These are phyloP conservation scores for Tragulus kanchil DNA, from an alignment of 2,113 vertebrate genomes.

Conservation along the genomic window DNA sequence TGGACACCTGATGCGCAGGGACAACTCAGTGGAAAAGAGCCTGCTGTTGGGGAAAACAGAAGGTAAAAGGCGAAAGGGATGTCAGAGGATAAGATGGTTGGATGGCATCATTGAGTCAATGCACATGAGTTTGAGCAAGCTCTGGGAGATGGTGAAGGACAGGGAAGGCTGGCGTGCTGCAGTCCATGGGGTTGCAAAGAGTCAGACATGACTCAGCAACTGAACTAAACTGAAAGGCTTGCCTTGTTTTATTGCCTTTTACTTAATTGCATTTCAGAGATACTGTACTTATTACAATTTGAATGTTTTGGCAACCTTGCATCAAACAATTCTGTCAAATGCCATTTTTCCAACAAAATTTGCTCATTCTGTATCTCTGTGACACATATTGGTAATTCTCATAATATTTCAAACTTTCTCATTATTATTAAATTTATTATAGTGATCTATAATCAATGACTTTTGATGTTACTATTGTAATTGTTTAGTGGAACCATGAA, in stretches of 20 bases:
- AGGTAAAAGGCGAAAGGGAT: too few species aligned
- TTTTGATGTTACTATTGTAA: not conserved
- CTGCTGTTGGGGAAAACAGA: too few species aligned
- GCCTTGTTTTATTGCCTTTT: not conserved
- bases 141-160: too few species aligned
- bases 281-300: not conserved
- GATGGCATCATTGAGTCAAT: too few species aligned
- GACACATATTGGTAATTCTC: not conserved
- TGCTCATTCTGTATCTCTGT: not conserved
- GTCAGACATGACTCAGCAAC: too few species aligned
- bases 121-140: too few species aligned
- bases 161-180: too few species aligned
- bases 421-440: not conserved
- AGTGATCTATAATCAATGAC: not conserved
- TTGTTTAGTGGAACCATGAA: not conserved
- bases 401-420: not conserved
- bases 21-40: too few species aligned
- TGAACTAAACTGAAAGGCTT: not conserved
- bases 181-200: too few species aligned
- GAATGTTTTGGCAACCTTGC: not conserved
- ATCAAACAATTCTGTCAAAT: not conserved
- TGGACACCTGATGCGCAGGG: too few species aligned
- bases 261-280: not conserved
- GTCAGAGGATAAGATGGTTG: too few species aligned
- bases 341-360: not conserved